phyloP scores from a whole-genome alignment of 2,797 vertebrate species.

The Staurois parvus region DNA sequence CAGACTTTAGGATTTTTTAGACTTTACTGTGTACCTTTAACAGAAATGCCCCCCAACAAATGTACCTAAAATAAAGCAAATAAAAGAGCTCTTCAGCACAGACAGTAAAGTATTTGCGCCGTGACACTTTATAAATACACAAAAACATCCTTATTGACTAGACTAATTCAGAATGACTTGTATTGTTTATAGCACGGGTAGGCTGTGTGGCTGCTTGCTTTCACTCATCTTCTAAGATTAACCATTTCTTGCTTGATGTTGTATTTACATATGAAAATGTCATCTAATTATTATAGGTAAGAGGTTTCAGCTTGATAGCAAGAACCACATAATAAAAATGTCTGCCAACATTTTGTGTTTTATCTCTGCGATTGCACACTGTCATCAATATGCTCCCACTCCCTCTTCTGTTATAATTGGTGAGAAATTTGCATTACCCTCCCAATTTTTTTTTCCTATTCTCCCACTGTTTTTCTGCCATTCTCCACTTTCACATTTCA shows the following conservation, averaged over 20 bases:
- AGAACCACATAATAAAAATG: constrained; percentile 16
- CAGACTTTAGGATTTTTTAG: no score
- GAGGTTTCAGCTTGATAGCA: constrained; percentile 1
- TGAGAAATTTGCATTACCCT: constrained; percentile 47
- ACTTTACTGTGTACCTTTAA: no score
- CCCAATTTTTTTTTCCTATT: constrained; percentile 20
- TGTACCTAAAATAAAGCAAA: neutral
- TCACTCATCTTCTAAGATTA: neutral
- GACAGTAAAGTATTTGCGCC: neutral
- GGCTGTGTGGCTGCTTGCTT: neutral
- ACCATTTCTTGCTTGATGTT: neutral
- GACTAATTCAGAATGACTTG: no score
- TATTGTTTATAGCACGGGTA: no score
- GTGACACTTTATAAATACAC: no score
- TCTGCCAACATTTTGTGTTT: constrained; percentile 28
- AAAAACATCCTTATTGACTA: no score
- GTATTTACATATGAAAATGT: neutral
- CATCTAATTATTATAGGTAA: constrained; percentile 34
- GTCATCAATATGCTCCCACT: constrained; percentile 40
- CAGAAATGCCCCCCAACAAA: no score
- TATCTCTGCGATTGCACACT: constrained; percentile 36
- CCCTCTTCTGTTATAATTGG: constrained; percentile 49
- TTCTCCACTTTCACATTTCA: constrained; percentile 54
- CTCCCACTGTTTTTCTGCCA: constrained; percentile 40
- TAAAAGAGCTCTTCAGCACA: neutral